Percentiles rank a stretch among this genome's conserved stretches.
These are phyloP conservation scores for Prunella fulvescens DNA, from an alignment of 2,113 vertebrate species.

Conservation along the genomic window DNA sequence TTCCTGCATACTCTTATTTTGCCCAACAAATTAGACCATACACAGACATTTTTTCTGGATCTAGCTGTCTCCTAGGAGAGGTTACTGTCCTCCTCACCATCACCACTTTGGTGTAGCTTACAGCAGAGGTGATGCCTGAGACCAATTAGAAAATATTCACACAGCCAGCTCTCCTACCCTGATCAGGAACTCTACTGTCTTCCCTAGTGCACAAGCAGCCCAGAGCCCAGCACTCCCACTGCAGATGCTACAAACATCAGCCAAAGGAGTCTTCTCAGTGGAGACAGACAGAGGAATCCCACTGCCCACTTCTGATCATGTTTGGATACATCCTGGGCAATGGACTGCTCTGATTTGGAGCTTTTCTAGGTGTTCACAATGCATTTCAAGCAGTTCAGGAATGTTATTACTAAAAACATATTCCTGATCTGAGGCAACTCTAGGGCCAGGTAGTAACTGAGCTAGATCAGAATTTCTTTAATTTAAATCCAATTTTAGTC, in stretches of 20 bases:
- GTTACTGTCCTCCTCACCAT: background rate
- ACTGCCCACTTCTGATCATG: background rate
- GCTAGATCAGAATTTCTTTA: background rate
- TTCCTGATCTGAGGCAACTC: background rate
- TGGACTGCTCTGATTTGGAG: background rate
- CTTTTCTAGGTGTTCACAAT: background rate
- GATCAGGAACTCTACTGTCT: background rate
- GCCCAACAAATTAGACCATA: background rate
- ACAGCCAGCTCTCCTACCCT: background rate
- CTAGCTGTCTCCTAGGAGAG: background rate
- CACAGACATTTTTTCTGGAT: background rate
- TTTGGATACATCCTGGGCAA: background rate
- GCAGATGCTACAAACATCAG: background rate
- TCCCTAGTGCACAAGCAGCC: background rate
- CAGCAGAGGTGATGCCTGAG: background rate
- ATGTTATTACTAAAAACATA: background rate
- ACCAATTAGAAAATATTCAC: background rate
- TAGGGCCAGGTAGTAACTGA: background rate
- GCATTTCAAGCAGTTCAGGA: background rate
- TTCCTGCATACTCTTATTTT: background rate
- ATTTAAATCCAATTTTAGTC: background rate
- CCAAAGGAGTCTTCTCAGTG: background rate
- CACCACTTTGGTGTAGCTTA: background rate
- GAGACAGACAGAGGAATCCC: background rate
- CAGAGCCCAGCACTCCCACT: background rate